phyloP scores from a whole-genome alignment of 2,797 vertebrate genomes.

The Amazona finschi region DNA sequence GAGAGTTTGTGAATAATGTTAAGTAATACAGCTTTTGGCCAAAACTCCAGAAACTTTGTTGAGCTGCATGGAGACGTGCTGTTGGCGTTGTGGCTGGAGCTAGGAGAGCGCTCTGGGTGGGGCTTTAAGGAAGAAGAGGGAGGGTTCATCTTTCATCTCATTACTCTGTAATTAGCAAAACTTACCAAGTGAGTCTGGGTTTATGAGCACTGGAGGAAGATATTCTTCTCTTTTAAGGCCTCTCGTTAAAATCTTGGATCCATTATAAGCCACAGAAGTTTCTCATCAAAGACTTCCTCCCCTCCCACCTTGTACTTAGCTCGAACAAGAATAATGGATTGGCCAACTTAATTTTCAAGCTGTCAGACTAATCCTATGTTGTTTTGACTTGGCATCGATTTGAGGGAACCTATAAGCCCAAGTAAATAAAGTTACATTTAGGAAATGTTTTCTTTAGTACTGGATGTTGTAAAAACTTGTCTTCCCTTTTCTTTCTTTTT shows the following conservation, averaged over 20 bases:
- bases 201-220: too few relatives aligned
- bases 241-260: rapidly evolving
- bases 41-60: rapidly evolving
- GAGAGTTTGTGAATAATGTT: not conserved
- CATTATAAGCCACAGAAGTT: not conserved
- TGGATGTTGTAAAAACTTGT: not conserved
- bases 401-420: not conserved
- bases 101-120: not conserved
- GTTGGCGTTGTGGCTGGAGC: not conserved
- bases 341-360: not conserved
- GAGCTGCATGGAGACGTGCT: not conserved
- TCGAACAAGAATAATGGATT: not conserved
- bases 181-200: not conserved
- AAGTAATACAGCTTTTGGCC: not conserved
- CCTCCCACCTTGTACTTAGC: not conserved
- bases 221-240: not conserved
- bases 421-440: not conserved
- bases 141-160: not conserved
- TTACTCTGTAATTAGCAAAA: not conserved
- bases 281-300: not conserved
- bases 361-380: not conserved
- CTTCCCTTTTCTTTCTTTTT: not conserved
- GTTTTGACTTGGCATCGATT: not conserved
- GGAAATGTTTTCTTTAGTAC: not conserved
- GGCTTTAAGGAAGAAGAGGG: not conserved